Evolutionary conservation across 2,888 invertebrate species (phyloP).

Genomic region (Xestia xanthographa): DNA sequence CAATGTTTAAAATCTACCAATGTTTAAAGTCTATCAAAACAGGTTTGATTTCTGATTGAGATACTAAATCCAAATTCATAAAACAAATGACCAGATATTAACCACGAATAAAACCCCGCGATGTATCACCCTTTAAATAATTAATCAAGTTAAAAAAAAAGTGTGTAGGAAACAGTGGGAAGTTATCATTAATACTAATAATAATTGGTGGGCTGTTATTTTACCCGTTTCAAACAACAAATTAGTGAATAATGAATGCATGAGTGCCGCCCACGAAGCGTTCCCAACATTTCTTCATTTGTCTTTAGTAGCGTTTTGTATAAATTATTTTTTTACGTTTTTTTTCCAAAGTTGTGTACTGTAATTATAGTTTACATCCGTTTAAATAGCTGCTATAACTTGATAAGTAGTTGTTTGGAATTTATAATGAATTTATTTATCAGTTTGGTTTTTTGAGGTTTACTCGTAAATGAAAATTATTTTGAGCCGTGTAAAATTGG

Average conservation of each 20-base stretch:
- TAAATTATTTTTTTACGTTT: constrained; percentile 67
- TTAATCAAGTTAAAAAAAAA: constrained; percentile 70
- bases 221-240: constrained; percentile 87
- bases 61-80: constrained; percentile 48
- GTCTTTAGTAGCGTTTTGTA: constrained; percentile 79
- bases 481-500: not conserved
- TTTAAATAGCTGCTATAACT: constrained; percentile 63
- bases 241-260: constrained; percentile 89
- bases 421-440: constrained; percentile 58
- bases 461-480: not conserved
- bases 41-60: constrained; percentile 56
- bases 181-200: constrained; percentile 88
- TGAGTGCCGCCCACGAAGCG: constrained; percentile 83
- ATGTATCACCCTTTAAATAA: constrained; percentile 62
- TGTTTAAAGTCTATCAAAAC: no score
- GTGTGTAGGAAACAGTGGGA: constrained; percentile 79
- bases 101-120: constrained; percentile 41
- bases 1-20: not conserved
- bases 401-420: constrained; percentile 66
- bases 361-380: constrained; percentile 83
- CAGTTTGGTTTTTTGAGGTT: constrained; percentile 45
- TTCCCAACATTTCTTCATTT: constrained; percentile 86
- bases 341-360: constrained; percentile 74
- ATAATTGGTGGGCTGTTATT: constrained; percentile 88
- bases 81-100: constrained; percentile 38